phyloP scores from a whole-genome alignment of 23 tunicate species.

The Ciona savignyi region DNA sequence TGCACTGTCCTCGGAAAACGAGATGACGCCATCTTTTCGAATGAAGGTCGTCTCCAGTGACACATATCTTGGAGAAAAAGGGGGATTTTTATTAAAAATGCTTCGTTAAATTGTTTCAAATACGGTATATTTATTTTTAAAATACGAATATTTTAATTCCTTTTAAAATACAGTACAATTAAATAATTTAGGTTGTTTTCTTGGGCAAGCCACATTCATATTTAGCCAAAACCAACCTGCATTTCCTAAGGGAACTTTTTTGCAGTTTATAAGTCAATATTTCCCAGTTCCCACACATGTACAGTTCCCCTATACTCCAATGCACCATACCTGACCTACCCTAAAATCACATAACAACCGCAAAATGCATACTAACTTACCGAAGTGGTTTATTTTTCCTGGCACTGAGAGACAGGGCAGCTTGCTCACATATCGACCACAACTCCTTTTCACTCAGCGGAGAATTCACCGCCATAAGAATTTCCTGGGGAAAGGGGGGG shows the following conservation, averaged over 20 bases:
- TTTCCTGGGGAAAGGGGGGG: conserved; percentile 8
- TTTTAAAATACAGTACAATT: neutral
- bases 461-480: conserved; percentile 40
- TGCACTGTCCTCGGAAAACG: conserved; percentile 16
- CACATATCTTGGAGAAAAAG: conserved; percentile 11
- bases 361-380: neutral
- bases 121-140: no score
- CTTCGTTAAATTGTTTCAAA: neutral
- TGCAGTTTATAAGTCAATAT: no score
- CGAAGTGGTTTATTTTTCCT: conserved; percentile 10
- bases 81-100: neutral
- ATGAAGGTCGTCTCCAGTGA: conserved; percentile 40
- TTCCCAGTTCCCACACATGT: no score
- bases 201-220: no score
- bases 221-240: no score
- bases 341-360: no score
- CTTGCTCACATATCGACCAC: conserved; percentile 89
- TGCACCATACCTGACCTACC: no score
- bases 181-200: neutral
- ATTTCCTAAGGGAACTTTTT: no score
- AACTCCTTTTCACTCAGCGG: conserved; percentile 64
- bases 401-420: conserved; percentile 20
- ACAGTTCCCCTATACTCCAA: no score
- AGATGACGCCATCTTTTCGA: conserved; percentile 58
- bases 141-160: no score